phyloP scores from a whole-genome alignment of 1,140 invertebrate genomes.

The Hirudo medicinalis region DNA sequence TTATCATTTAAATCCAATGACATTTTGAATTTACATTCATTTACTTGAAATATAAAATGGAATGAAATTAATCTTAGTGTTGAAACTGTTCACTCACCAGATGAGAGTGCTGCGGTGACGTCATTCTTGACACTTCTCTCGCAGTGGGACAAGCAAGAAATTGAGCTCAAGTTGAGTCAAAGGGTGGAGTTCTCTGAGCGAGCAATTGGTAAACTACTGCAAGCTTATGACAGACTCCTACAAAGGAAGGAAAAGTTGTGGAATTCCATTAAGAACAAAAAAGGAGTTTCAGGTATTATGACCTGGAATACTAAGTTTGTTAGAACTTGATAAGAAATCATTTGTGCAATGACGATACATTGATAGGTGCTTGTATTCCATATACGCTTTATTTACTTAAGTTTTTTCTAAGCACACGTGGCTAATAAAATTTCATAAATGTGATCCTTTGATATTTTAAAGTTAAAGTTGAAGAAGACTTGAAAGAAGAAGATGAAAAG shows the following conservation, averaged over 20 bases:
- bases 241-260: slow-evolving; percentile 38
- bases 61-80: neutral
- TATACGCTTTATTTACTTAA: too few species aligned
- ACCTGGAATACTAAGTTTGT: too few species aligned
- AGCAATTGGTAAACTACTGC: slow-evolving; percentile 85
- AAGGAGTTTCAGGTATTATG: neutral
- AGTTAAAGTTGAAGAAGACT: slow-evolving; percentile 3
- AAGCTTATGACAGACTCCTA: slow-evolving; percentile 71
- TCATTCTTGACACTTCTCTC: slow-evolving; percentile 90
- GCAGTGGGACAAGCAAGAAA: slow-evolving; percentile 92
- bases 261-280: slow-evolving; percentile 52
- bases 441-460: too few species aligned
- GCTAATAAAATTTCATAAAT: too few species aligned
- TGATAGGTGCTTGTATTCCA: too few species aligned
- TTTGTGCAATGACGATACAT: too few species aligned
- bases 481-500: slow-evolving; percentile 10
- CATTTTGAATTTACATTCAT: neutral
- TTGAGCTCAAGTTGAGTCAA: slow-evolving; percentile 87
- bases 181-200: slow-evolving; percentile 57
- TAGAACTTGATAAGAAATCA: too few species aligned
- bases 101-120: slow-evolving; percentile 90
- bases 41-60: neutral
- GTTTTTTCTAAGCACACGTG: too few species aligned
- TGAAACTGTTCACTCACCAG: slow-evolving; percentile 43
- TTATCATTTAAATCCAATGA: too few species aligned